Evolutionary conservation across 2,888 invertebrate genomes (phyloP).

Genomic region (Drosophila helvetica): DNA sequence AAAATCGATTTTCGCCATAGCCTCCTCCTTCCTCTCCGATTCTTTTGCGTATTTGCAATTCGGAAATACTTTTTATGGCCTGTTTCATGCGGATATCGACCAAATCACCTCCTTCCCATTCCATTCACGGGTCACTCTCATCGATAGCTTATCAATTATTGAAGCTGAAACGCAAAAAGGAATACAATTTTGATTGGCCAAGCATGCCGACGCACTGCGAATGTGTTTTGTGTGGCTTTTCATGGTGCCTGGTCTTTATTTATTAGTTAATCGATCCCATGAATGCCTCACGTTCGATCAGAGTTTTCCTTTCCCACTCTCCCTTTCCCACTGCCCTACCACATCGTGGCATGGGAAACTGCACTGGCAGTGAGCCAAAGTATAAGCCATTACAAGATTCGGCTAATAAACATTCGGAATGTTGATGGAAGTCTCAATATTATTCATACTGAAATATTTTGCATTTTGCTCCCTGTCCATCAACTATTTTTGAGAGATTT

Average conservation of each 20-base stretch:
- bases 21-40: conserved; percentile 32
- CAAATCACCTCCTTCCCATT: background rate
- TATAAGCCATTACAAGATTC: conserved; percentile 10
- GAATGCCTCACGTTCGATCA: conserved; percentile 22
- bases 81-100: conserved; percentile 6
- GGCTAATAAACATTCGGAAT: background rate
- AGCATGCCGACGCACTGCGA: conserved; percentile 4
- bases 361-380: conserved; percentile 38
- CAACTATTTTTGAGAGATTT: background rate
- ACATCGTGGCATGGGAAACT: background rate
- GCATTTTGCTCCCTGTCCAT: conserved; percentile 17
- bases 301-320: conserved; percentile 16
- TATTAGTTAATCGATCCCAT: conserved; percentile 3
- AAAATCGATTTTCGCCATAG: conserved; percentile 39
- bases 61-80: conserved; percentile 10
- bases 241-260: conserved; percentile 37
- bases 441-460: conserved; percentile 22
- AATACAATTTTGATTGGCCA: conserved; percentile 1
- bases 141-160: conserved; percentile 41
- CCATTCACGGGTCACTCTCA: background rate
- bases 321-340: background rate
- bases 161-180: conserved; percentile 35
- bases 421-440: background rate
- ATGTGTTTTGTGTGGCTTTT: conserved; percentile 29
- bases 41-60: background rate